Evolutionary conservation across 2,888 invertebrate genomes (phyloP), one percentile per base, ranked within the genome.

Genomic region (Furcula furcula): DNA sequence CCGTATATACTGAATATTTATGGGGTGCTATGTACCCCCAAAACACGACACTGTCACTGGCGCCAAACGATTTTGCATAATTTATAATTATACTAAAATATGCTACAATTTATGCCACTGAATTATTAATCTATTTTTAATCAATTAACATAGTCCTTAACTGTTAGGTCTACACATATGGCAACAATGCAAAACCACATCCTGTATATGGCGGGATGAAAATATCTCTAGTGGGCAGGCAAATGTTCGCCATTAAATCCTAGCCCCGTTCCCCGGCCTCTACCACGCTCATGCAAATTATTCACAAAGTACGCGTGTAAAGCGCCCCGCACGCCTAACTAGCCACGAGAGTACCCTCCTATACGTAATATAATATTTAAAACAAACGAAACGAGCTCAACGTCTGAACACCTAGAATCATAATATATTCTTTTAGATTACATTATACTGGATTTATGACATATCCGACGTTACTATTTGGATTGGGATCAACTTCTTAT

Each of bases 1-100:
- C 69, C 61, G 61, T 72, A 65, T n/a, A n/a, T 65, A 69, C 70
- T 78, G 80, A 80, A 80, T 79, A 80, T 80, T 79, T 76, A 80
- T 80, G 59, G 59, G 46, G 48, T 50, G 36, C 40, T 40, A 40
- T 41, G 46, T 41, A 52, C 44, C 60, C n/a, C 63, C 67, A 65
- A 67, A 72, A 70, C 65, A 57, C 57, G 64, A 56, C 65, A 46
- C 53, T 43, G 66, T 62, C 65, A 65, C 67, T 69, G 56, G 70
- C 71, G 68, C 73, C 71, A 69, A 76, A 75, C 60, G 65, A 70
- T 73, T 76, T 77, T 70, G 65, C 76, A 78, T 78, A 78, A 75
- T 76, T 75, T 72, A 74, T 64, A n/a, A n/a, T n/a, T n/a, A 53
- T 61, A 61, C 65, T 64, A 54, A 67, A 75, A 67, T 74, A 69